Evolutionary conservation across 1,140 invertebrate genomes (phyloP), one percentile per base, ranked within the genome.

Genomic region (Coelopa frigida): DNA sequence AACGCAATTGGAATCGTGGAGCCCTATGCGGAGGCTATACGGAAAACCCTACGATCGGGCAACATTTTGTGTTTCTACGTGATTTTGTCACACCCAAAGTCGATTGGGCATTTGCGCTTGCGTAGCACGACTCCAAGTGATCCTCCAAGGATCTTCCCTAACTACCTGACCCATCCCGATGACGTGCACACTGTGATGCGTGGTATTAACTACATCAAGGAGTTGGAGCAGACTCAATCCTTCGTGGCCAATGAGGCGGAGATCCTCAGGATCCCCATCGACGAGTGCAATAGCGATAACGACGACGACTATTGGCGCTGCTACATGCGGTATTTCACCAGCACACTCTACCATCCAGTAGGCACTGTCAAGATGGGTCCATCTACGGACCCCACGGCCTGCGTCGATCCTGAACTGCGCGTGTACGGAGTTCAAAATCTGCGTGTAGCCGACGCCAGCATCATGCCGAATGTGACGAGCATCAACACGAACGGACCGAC

Each of bases 331-430:
- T 69, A 80, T 48, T 74, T 81, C 52, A 75, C 74, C 6, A 58
- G 68, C 0, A 81, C 81, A 0, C 62, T 82, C 6, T 87, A 78
- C 59, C 84, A 87, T 66, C 80, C 81, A 2, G 75, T 77, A 1
- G 83, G 85, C 0, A 86, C 84, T 0, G 82, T 79, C 24, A 87
- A 83, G 70, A 90, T 90, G 87, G 85, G 84, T 2, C 72, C 75
- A 0, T 49, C 51, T 2, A 51, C 41, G 2, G 81, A 87, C 68
- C 44, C 65, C 17, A 56, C 64, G n/a, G 72, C 84, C 18, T 81
- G 86, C 4, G 77, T 85, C 2, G 80, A 88, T 61, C 70, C 78
- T 0, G 53, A 80, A 27, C 67, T 93, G 6, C 70, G 75, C 27
- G 82, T 89, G 2, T 71, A 78, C 46, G 80, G 82, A 1, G 66